These are phyloP conservation scores for Zaprionus camerounensis DNA, from an alignment of 1,140 invertebrate genomes.

Conservation along the genomic window DNA sequence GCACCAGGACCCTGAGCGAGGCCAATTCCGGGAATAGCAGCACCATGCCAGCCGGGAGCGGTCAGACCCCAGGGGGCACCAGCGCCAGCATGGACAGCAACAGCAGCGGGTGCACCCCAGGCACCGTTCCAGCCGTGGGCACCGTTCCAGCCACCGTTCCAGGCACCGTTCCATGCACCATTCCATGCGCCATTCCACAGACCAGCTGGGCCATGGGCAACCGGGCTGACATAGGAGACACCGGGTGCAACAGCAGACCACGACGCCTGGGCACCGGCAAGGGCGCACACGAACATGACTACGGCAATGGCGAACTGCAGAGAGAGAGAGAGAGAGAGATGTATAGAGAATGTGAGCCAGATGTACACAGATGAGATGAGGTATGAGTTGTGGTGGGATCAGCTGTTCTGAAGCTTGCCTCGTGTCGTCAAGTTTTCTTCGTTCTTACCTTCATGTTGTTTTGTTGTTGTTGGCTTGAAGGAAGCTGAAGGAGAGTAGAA, in stretches of 20 bases:
- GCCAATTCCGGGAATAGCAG: slow-evolving; percentile 72
- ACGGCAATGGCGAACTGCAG: slow-evolving; percentile 82
- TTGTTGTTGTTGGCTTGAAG: slow-evolving; percentile 52
- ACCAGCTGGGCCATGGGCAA: slow-evolving; percentile 61
- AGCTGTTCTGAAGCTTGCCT: not conserved
- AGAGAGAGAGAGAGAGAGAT: slow-evolving; percentile 1
- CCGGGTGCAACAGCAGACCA: slow-evolving; percentile 69
- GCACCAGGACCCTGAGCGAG: slow-evolving; percentile 74
- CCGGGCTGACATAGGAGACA: slow-evolving; percentile 74
- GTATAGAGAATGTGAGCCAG: slow-evolving; percentile 1
- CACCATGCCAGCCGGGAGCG: slow-evolving; percentile 64
- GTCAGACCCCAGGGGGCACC: slow-evolving; percentile 67
- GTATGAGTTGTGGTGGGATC: not conserved
- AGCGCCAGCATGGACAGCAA: slow-evolving; percentile 63
- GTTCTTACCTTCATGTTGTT: slow-evolving; percentile 82
- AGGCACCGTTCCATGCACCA: slow-evolving; percentile 62
- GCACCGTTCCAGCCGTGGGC: slow-evolving; percentile 53
- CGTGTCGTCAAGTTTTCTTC: not conserved
- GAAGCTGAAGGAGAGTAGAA: slow-evolving; percentile 67
- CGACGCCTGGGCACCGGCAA: slow-evolving; percentile 77
- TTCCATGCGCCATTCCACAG: slow-evolving; percentile 62
- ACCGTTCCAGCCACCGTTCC: slow-evolving; percentile 65
- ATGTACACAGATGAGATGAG: not conserved
- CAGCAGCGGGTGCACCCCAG: slow-evolving; percentile 67
- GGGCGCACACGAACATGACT: slow-evolving; percentile 84